Evolutionary conservation across 1,140 invertebrate species (phyloP), one percentile per base, ranked within the genome.

Genomic region (Ooceraea biroi): DNA sequence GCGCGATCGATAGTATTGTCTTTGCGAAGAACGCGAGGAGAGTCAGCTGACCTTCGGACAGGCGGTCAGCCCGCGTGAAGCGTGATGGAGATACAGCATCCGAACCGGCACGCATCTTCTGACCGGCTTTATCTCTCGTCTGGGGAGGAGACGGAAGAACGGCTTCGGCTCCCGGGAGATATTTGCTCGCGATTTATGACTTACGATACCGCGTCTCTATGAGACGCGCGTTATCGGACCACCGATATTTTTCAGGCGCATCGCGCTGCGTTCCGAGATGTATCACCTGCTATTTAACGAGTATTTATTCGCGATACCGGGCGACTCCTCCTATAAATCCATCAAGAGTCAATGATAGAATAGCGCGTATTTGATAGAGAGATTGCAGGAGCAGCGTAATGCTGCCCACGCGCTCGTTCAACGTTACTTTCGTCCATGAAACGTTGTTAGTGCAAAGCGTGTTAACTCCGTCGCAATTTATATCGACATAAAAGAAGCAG

Each of bases 1-100:
- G 50, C 50, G 65, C 73, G 73, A 77, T 77, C 73, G 61, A 77
- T 77, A 77, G 46, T 44, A 77, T 77, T 77, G 73, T 77, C 60
- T 66, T 27, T 60, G 73, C 44, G 36, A 36, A n/a, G 73, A 76
- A 44, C 41, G 57, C 41, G 55, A 19, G n/a, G n/a, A n/a, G 57
- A 22, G 36, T 30, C 30, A 10, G 48, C 50, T 55, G 44, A 57
- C 41, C 58, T 48, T 63, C 58, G 58, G 58, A 76, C 27, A 30
- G 44, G 50, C 27, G 27, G 44, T 65, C 36, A 58, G n/a, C 25
- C 0, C 57, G 55, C 57, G 73, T 30, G 41, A 78, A 78, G 30
- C 66, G 48, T 5, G 22, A 74, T 63, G 14, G 60, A 14, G 60
- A 30, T 19, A 12, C 14, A n/a, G 44, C 12, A 30, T 41, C 27